Base-by-base conservation (phyloP, 2,113 vertebrate genomes). In the Corydoras sp. region DNA sequence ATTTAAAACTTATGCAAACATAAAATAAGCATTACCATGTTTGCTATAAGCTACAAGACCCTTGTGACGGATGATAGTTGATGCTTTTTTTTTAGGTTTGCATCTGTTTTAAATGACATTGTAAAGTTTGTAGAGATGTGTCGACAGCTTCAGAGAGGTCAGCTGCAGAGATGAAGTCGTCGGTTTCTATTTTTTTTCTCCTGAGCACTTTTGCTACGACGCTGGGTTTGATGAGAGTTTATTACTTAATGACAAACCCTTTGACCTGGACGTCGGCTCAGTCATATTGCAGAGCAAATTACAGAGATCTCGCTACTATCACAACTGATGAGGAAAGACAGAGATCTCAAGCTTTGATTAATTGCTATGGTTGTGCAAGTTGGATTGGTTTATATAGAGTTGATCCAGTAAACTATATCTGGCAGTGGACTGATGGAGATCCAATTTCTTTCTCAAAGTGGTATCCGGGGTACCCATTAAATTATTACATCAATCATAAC, bases 111-210 rank as follows among this genome's bases (percentile, higher is more conserved):
- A 53, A 6, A 51, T 43, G 18, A 53, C 12, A 7, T 43, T 2
- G 35, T 43, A 2, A 43, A 43, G 35, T 43, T 43, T 43, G 6
- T 4, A 9, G 11, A 63, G 18, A 62, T 32, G 8, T 10, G 29
- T 48, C 30, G 31, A 13, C 4, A 53, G 5, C 10, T 24, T 0
- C 13, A 12, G 29, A 4, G 3, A 61, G n/a, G 9, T 68, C n/a
- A 49, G 12, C 12, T 18, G 71, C 64, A 67, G n/a, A 73, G 9
- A 73, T 73, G 71, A 58, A 66, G 51, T 24, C 64, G 4, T 11
- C 18, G 3, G 0, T 53, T 35, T 60, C 10, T 53, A 10, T 61
- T 53, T 8, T 61, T 1, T 48, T 67, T 24, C 35, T 65, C 11
- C 15, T n/a, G 3, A 13, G 8, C 12, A 10, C 50, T 0, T 61